These are phyloP conservation scores for Danaus melanippus DNA, from an alignment of 1,140 invertebrate genomes.

Conservation along the genomic window DNA sequence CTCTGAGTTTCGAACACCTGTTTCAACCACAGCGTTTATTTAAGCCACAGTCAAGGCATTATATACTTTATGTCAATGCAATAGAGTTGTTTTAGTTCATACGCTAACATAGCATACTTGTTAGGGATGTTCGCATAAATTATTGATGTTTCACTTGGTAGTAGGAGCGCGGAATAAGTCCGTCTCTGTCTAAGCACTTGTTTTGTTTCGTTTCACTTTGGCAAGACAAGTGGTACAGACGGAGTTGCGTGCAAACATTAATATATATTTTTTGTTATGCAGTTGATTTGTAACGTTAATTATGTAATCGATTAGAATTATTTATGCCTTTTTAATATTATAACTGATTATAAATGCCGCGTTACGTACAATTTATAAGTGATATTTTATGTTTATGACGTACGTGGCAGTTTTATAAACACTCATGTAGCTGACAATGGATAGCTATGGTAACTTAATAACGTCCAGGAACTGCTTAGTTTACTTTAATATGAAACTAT, in stretches of 20 bases:
- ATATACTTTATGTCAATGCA: slow-evolving; percentile 7
- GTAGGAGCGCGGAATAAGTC: slow-evolving; percentile 37
- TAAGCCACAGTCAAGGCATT: slow-evolving; percentile 21
- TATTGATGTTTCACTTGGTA: slow-evolving; percentile 63
- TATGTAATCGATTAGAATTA: no score
- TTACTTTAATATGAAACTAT: no score
- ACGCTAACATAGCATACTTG: slow-evolving; percentile 44
- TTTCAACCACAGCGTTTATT: slow-evolving; percentile 62
- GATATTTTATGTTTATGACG: no score
- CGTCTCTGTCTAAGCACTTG: slow-evolving; percentile 58
- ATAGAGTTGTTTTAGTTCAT: slow-evolving; percentile 26
- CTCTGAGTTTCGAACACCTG: slow-evolving; percentile 62
- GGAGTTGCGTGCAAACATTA: slow-evolving; percentile 23
- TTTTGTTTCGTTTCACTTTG: slow-evolving; percentile 49
- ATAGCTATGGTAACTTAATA: no score
- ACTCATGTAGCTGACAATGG: no score
- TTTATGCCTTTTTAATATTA: no score
- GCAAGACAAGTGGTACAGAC: slow-evolving; percentile 35
- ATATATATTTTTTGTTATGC: slow-evolving; percentile 9
- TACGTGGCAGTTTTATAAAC: no score
- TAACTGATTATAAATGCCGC: no score
- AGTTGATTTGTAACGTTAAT: no score
- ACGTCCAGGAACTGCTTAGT: no score
- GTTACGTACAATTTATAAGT: no score
- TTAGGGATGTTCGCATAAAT: slow-evolving; percentile 69